Evolutionary conservation across 1,140 invertebrate species (phyloP).

Genomic region (Calycopis cecrops): DNA sequence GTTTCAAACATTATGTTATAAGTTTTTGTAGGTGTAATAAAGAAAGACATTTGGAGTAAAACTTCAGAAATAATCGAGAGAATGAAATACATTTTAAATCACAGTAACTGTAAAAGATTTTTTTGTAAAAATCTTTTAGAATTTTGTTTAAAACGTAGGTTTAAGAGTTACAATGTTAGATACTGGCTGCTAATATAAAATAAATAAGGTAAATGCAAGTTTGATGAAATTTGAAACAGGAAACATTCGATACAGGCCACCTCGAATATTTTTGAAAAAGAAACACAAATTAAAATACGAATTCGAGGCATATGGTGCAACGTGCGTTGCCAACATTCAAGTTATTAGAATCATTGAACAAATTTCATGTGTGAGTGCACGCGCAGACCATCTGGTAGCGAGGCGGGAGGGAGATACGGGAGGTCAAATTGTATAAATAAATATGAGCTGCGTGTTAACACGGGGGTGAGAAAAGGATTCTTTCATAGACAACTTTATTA

Average conservation of each 20-base stretch:
- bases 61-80: too few species aligned
- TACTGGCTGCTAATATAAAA: too few species aligned
- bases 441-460: slow-evolving; percentile 7
- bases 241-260: too few species aligned
- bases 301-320: slow-evolving; percentile 7
- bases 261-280: background rate
- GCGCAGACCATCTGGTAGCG: slow-evolving; percentile 16
- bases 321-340: slow-evolving; percentile 9
- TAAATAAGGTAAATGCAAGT: background rate
- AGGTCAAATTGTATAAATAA: slow-evolving; percentile 15
- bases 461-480: slow-evolving; percentile 2
- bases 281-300: background rate
- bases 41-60: too few species aligned
- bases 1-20: too few species aligned
- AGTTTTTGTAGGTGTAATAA: too few species aligned
- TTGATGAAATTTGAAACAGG: background rate
- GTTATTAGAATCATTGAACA: slow-evolving; percentile 18
- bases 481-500: background rate
- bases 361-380: slow-evolving; percentile 19
- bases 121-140: background rate
- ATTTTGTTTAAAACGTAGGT: slow-evolving; percentile 2
- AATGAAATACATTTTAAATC: too few species aligned
- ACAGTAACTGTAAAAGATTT: too few species aligned
- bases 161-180: too few species aligned
- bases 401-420: slow-evolving; percentile 17